phyloP scores from a whole-genome alignment of 2,113 vertebrate genomes.

The Protobothrops mucrosquamatus region DNA sequence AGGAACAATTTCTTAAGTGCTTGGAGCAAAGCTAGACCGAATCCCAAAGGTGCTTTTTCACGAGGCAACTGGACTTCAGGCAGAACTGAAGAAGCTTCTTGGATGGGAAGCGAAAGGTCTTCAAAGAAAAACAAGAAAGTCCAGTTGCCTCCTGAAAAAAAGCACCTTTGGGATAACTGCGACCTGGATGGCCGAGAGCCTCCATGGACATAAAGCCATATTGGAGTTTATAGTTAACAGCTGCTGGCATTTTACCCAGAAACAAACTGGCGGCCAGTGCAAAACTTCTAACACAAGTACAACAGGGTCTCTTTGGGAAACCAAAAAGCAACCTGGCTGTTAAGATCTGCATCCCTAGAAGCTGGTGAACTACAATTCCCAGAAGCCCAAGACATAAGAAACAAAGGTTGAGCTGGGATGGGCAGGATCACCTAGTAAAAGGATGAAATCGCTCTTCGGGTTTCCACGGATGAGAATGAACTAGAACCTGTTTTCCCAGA shows the following conservation, averaged over 20 bases:
- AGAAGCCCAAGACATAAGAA: background rate
- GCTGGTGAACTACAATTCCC: background rate
- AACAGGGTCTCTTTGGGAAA: background rate
- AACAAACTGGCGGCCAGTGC: background rate
- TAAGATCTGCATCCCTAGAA: background rate
- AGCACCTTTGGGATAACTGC: no score
- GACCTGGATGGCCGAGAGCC: no score
- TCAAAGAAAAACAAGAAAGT: no score
- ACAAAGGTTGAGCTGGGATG: background rate
- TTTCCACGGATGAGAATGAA: background rate
- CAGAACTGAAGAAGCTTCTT: no score
- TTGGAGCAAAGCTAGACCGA: background rate
- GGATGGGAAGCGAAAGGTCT: no score
- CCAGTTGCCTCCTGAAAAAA: no score
- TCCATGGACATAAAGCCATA: background rate
- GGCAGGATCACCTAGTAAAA: background rate
- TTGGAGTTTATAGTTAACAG: background rate
- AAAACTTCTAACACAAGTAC: background rate
- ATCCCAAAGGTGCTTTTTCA: no score
- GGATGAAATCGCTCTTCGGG: background rate
- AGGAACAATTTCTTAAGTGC: background rate
- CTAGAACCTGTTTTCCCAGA: background rate
- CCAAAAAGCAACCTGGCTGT: background rate
- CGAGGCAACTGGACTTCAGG: no score
- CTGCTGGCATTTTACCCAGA: background rate